These are phyloP conservation scores for Psylliodes chrysocephalus DNA, from an alignment of 2,888 invertebrate genomes.

Conservation along the genomic window DNA sequence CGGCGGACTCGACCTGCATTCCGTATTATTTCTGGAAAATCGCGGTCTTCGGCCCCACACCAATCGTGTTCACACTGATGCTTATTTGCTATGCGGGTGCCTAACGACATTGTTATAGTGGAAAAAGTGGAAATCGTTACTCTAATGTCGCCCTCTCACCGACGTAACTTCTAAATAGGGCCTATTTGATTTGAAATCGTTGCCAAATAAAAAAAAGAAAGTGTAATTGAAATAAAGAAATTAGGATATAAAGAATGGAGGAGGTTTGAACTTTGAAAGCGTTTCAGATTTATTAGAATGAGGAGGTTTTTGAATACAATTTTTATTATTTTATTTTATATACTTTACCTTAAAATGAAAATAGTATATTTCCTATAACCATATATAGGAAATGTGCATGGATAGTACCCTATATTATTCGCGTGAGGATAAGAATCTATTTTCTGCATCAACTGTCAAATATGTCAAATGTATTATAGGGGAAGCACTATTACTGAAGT, in stretches of 20 bases:
- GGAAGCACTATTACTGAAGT: too few relatives aligned
- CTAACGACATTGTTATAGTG: slow-evolving; percentile 58
- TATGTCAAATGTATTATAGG: too few relatives aligned
- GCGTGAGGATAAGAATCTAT: too few relatives aligned
- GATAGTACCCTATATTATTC: too few relatives aligned
- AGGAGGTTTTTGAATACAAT: too few relatives aligned
- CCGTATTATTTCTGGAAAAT: slow-evolving; percentile 53
- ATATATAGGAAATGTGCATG: too few relatives aligned
- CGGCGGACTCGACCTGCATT: slow-evolving; percentile 54
- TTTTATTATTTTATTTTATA: too few relatives aligned
- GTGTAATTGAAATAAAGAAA: slow-evolving; percentile 22
- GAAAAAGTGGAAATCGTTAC: slow-evolving; percentile 46
- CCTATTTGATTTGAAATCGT: slow-evolving; percentile 26
- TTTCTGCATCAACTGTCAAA: too few relatives aligned
- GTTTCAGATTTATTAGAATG: too few relatives aligned
- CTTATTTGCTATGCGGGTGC: slow-evolving; percentile 57
- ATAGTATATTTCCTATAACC: too few relatives aligned
- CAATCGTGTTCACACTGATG: slow-evolving; percentile 51
- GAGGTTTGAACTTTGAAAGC: neutral
- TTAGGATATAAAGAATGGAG: neutral
- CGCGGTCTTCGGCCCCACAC: slow-evolving; percentile 45
- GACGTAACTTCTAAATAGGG: slow-evolving; percentile 38
- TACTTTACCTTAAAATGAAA: too few relatives aligned
- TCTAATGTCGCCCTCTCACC: slow-evolving; percentile 39
- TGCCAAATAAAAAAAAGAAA: slow-evolving; percentile 21